Conservation (phyloP, 2,797 vertebrate genomes). For the Telmatherina bonti region DNA sequence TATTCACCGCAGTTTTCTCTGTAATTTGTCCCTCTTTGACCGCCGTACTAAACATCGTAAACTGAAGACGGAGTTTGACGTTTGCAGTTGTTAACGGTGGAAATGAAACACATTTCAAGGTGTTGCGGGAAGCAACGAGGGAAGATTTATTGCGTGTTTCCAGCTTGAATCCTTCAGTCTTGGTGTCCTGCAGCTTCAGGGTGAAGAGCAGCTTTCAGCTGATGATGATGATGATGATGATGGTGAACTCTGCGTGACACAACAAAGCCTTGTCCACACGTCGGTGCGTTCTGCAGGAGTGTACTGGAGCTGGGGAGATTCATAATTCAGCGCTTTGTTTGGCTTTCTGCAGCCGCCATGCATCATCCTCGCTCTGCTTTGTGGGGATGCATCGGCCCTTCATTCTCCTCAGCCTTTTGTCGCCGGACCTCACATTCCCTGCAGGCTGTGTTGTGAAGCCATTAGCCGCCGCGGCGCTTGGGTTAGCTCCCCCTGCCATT, state of each 20-base stretch:
- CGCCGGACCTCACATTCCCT: slow-evolving; percentile 29
- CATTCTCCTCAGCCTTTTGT: slow-evolving; percentile 27
- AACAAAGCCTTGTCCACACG: slow-evolving; percentile 8
- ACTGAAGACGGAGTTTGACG: too few species aligned
- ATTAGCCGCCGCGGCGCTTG: slow-evolving; percentile 35
- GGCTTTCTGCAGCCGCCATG: slow-evolving; percentile 34
- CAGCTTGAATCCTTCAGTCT: neutral
- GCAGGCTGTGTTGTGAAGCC: slow-evolving; percentile 53
- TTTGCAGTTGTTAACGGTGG: too few species aligned
- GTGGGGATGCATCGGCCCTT: slow-evolving; percentile 23
- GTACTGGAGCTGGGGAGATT: slow-evolving; percentile 45
- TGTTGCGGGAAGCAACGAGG: too few species aligned
- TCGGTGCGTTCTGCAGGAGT: slow-evolving; percentile 49
- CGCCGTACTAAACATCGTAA: too few species aligned
- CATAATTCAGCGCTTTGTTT: slow-evolving; percentile 48
- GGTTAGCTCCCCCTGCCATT: slow-evolving; percentile 34
- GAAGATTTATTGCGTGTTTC: neutral
- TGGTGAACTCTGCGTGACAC: slow-evolving; percentile 30
- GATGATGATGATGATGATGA: slow-evolving; percentile 51
- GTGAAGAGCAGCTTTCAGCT: slow-evolving; percentile 25
- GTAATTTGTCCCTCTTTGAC: too few species aligned
- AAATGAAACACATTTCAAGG: too few species aligned
- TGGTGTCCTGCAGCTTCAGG: slow-evolving; percentile 13
- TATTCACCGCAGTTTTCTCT: too few species aligned
- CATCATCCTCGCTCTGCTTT: slow-evolving; percentile 30